Percentiles rank a stretch among this genome's conserved stretches.
These are phyloP conservation scores for Caenorhabditis macrosperma DNA, from an alignment of 2,888 invertebrate genomes.

Conservation along the genomic window DNA sequence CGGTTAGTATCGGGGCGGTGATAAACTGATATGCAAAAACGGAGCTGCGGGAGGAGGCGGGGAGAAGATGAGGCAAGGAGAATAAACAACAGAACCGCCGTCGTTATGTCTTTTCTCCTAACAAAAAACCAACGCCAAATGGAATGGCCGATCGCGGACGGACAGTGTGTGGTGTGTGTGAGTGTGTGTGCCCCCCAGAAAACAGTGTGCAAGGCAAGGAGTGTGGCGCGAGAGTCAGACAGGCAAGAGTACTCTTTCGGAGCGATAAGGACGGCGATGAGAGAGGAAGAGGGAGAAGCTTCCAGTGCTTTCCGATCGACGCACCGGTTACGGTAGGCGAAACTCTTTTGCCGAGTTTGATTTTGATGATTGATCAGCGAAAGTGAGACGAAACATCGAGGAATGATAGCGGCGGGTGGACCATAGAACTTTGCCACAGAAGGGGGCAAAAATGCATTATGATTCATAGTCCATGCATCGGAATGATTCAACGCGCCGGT, in stretches of 20 bases:
- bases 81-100: conserved; percentile 19
- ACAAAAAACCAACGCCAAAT: conserved; percentile 22
- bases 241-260: conserved; percentile 19
- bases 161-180: conserved; percentile 32
- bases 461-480: too few relatives aligned
- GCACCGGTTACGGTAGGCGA: conserved; percentile 4
- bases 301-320: conserved; percentile 27
- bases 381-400: neutral
- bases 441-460: too few relatives aligned
- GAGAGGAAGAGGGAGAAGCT: conserved; percentile 11
- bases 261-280: conserved; percentile 17
- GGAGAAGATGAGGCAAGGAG: neutral
- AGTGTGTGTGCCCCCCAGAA: too few relatives aligned
- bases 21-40: conserved; percentile 17
- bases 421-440: too few relatives aligned
- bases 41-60: neutral
- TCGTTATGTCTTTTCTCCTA: conserved; percentile 4
- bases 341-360: conserved; percentile 6
- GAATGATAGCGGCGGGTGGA: too few relatives aligned
- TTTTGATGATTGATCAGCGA: conserved; percentile 37
- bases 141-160: conserved; percentile 18
- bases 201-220: neutral
- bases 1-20: too few relatives aligned
- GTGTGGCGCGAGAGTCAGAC: conserved; percentile 8
- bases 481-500: too few relatives aligned